phyloP scores from a whole-genome alignment of 2,888 invertebrate species.

The Chaetogeoica ovagalla region DNA sequence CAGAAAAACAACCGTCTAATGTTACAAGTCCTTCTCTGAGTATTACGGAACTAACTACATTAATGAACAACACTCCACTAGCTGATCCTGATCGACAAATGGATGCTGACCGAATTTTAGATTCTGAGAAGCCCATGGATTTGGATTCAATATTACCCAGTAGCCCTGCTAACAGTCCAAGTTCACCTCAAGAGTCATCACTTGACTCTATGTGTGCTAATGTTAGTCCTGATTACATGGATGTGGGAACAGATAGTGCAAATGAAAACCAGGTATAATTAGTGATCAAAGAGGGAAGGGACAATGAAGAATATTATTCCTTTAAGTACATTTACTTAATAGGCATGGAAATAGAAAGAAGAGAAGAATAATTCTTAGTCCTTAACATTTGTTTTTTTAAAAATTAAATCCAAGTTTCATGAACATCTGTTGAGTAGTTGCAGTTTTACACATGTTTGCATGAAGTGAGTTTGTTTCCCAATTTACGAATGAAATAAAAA shows the following conservation, averaged over 20 bases:
- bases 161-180: slow-evolving; percentile 53
- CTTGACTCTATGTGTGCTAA: slow-evolving; percentile 55
- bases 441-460: no score
- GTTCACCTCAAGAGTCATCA: slow-evolving; percentile 48
- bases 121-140: slow-evolving; percentile 50
- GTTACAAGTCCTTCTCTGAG: slow-evolving; percentile 54
- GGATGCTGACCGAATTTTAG: slow-evolving; percentile 37
- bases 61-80: slow-evolving; percentile 51
- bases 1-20: slow-evolving; percentile 60
- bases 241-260: slow-evolving; percentile 50
- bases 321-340: no score
- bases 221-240: slow-evolving; percentile 53
- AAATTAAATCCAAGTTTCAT: no score
- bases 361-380: no score
- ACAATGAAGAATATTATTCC: no score
- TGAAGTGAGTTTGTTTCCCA: no score
- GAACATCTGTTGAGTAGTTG: no score
- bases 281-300: no score
- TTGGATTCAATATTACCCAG: slow-evolving; percentile 49
- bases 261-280: slow-evolving; percentile 46
- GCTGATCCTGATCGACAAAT: slow-evolving; percentile 42
- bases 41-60: slow-evolving; percentile 47
- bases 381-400: no score
- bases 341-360: no score
- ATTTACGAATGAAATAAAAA: no score